phyloP scores from a whole-genome alignment of 1,140 invertebrate species.

The Danaus melanippus region DNA sequence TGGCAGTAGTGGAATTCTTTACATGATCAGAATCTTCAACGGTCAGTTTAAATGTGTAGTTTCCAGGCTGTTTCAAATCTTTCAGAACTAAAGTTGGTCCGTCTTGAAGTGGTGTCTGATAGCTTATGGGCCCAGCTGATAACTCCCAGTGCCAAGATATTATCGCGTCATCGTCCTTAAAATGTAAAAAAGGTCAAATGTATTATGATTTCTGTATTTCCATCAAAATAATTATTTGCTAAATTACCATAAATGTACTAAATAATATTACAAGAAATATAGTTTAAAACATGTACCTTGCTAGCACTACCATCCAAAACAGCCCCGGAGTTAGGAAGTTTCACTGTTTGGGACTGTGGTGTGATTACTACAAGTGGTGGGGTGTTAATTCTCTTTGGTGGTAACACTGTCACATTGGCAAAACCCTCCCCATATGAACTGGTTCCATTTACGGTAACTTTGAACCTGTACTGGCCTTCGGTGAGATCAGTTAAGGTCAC shows the following conservation, averaged over 20 bases:
- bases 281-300: conserved; percentile 42
- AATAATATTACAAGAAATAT: no score
- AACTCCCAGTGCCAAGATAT: conserved; percentile 93
- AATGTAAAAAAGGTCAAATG: background rate
- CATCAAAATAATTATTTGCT: no score
- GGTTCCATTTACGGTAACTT: conserved; percentile 84
- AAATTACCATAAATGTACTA: no score
- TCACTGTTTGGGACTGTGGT: conserved; percentile 87
- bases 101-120: conserved; percentile 83
- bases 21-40: conserved; percentile 93
- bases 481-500: conserved; percentile 84
- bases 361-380: conserved; percentile 90
- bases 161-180: conserved; percentile 85
- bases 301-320: conserved; percentile 87
- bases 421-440: conserved; percentile 86
- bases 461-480: conserved; percentile 91
- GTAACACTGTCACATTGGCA: conserved; percentile 93
- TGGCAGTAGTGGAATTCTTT: conserved; percentile 88
- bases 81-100: conserved; percentile 88
- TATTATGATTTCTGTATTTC: no score
- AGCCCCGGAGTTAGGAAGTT: conserved; percentile 89
- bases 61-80: conserved; percentile 87
- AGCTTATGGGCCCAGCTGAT: conserved; percentile 87
- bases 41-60: conserved; percentile 94
- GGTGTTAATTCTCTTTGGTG: conserved; percentile 88